Base-by-base conservation (phyloP, 2,113 vertebrate genomes). In the Parus major region DNA sequence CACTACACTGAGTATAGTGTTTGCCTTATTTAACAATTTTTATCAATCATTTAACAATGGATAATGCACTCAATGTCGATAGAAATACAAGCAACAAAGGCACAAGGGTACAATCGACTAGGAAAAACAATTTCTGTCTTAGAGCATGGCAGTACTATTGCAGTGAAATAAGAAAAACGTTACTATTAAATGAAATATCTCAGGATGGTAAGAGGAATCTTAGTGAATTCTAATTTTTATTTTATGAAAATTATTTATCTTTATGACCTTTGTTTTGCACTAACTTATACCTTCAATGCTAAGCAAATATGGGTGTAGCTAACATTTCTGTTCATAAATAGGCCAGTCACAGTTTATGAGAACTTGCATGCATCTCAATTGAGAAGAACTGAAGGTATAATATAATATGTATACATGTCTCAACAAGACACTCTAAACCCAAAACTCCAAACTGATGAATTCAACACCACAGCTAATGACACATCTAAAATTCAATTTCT, bases 21-120 rank as follows among this genome's bases (percentile, higher is more conserved):
- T 98, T 98, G 97, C 97, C 97, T 98, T 98, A 98, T 98, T 98
- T 98, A 98, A 98, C 90, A 95, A 94, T 98, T 97, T 98, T 98
- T 98, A 98, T 97, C 97, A 97, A 96, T 98, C 98, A 97, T 96
- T 97, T 97, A 96, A 97, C 96, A 97, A 96, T 70, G 66, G 92
- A 77, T 93, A 95, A 94, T 76, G 75, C 60, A 88, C 69, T 97
- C 61, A 90, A 69, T 92, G 96, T 88, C 10, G 55, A 92, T 69
- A 90, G 85, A 94, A 95, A 90, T 75, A 73, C 82, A 96, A 90
- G 79, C 92, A 91, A 95, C 76, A 94, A 81, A 95, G 22, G 19
- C 90, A 59, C 88, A 88, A 80, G 83, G 88, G 57, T 89, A 94
- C 28, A 88, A 96, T 92, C 28, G 16, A 76, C 47, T 83, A 93